These are phyloP conservation scores for Pseudomyrmex flavicornis DNA, from an alignment of 1,140 invertebrate species.

Conservation along the genomic window DNA sequence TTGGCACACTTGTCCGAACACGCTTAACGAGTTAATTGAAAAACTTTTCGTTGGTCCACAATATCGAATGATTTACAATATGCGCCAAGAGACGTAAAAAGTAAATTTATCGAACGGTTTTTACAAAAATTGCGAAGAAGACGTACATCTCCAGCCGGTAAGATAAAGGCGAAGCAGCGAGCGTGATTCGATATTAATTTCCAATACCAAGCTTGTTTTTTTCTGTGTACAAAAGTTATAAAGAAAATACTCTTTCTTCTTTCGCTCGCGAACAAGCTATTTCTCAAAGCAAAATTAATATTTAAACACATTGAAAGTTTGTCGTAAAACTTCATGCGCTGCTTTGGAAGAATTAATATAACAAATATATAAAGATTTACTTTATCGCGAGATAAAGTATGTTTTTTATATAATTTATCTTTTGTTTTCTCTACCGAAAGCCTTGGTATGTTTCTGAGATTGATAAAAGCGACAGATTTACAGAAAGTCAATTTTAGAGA, in stretches of 20 bases:
- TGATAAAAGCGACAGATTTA: conserved; percentile 16
- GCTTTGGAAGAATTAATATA: too few species aligned
- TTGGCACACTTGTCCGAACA: neutral
- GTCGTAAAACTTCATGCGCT: too few species aligned
- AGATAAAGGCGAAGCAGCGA: conserved; percentile 57
- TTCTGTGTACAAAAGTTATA: neutral
- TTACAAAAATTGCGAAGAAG: neutral
- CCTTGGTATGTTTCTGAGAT: conserved; percentile 41
- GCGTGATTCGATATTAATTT: conserved; percentile 62
- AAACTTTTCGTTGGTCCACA: neutral
- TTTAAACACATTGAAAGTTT: too few species aligned
- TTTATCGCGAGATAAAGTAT: too few species aligned
- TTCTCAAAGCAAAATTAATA: too few species aligned
- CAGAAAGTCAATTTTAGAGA: conserved; percentile 45
- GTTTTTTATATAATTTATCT: neutral
- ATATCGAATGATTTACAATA: neutral
- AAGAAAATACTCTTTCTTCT: neutral
- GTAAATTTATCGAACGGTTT: conserved; percentile 4
- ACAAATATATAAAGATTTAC: too few species aligned
- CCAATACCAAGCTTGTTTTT: conserved; percentile 20
- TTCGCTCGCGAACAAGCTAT: too few species aligned
- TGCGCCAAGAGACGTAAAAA: conserved; percentile 24
- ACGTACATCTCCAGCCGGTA: neutral
- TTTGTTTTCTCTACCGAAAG: neutral
- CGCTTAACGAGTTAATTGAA: neutral